Evolutionary conservation across 2,797 vertebrate genomes (phyloP), one percentile per base, ranked within the genome.

Genomic region (Sebastes ruberrimus): DNA sequence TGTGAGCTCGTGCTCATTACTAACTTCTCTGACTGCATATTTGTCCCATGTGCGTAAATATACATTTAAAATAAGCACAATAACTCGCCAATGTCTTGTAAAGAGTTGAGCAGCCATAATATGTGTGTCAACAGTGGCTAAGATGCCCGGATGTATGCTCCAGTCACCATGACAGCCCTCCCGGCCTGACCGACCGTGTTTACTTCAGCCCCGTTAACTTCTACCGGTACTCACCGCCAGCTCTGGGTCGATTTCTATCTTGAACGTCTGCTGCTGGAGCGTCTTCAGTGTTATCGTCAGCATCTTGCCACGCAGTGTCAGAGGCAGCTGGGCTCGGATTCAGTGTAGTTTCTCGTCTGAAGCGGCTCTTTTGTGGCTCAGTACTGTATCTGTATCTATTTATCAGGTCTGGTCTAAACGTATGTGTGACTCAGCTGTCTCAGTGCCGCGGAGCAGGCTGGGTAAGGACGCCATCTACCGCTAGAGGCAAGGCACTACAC

Each of bases 211-310:
- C 82, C 81, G 76, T 42, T 84, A 91, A 94, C 91, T 92, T 92
- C 66, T 74, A 25, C 6, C 52, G 22, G 35, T 70, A 94, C 95
- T 95, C 90, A 96, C 96, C 95, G 94, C 95, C 76, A 94, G 56
- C 80, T 95, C 94, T 38, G 94, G 92, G 66, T 96, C 94, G 76
- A 96, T 94, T 66, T 95, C 86, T 70, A 96, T 93, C 78, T 94
- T 95, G 85, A 96, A 96, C 49, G 96, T 96, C 81, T 96, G 96
- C 85, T 96, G 96, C 62, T 96, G 95, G 61, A 96, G 95, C 61
- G 96, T 96, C 91, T 96, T 96, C 86, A 96, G 81, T 42, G 95
- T 96, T 78, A 96, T 92, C 72, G 92, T 94, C 93, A 96, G 85
- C 96, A 96, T 96, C 59, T 89, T 91, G 82, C 74, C 14, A 35